Conservation (phyloP, 2,797 vertebrate species). For the Phalanger gymnotis region DNA sequence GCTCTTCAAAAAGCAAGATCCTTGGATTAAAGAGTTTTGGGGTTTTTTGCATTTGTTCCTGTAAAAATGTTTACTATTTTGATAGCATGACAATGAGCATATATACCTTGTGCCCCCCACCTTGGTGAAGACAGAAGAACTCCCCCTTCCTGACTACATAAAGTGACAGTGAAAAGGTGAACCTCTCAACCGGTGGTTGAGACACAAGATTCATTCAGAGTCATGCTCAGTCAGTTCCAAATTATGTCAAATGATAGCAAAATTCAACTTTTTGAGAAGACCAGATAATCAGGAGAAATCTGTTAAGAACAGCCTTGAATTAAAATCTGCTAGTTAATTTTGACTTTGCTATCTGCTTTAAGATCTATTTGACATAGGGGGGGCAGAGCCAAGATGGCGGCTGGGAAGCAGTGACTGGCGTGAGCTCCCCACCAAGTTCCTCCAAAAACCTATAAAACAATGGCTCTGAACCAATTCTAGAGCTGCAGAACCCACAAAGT, state of each 20-base stretch:
- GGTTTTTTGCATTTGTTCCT: constrained; percentile 30
- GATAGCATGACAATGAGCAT: constrained; percentile 69
- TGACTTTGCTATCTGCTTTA: constrained; percentile 47
- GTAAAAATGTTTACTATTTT: constrained; percentile 63
- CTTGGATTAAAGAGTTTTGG: neutral
- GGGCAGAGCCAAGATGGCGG: too few species aligned
- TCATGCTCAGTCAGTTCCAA: constrained; percentile 41
- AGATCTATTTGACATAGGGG: constrained; percentile 42
- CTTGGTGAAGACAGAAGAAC: constrained; percentile 56
- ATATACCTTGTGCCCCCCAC: constrained; percentile 59
- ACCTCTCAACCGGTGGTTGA: constrained; percentile 55
- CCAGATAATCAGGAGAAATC: constrained; percentile 25
- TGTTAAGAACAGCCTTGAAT: neutral
- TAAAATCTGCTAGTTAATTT: constrained; percentile 13
- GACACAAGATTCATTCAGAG: constrained; percentile 47
- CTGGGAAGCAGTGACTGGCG: too few species aligned
- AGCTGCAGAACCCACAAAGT: too few species aligned
- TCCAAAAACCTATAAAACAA: too few species aligned
- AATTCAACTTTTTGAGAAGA: constrained; percentile 61
- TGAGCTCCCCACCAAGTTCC: too few species aligned
- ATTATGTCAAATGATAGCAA: constrained; percentile 27
- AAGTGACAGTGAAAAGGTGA: constrained; percentile 57
- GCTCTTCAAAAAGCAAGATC: constrained; percentile 39
- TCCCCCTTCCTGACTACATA: constrained; percentile 44
- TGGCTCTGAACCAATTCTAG: too few species aligned